Evolutionary conservation across 2,888 invertebrate species (phyloP).

Genomic region (Synanthedon andrenaeformis): DNA sequence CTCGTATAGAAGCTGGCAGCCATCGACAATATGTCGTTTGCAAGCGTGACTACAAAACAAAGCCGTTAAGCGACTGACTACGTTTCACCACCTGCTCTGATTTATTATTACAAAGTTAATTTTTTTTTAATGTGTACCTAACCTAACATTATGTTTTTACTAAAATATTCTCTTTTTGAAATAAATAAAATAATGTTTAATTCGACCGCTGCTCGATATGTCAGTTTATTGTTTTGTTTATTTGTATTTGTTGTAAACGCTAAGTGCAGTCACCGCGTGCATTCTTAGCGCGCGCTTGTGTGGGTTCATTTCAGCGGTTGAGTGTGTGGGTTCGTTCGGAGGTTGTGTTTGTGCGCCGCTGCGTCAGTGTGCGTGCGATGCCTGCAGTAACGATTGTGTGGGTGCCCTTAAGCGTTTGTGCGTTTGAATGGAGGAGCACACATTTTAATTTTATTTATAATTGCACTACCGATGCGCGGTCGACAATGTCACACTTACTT

Average conservation of each 20-base stretch:
- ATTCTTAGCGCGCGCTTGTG: constrained; percentile 51
- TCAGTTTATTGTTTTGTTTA: constrained; percentile 63
- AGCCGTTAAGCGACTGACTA: constrained; percentile 50
- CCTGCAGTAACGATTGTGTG: constrained; percentile 27
- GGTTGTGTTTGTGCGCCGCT: constrained; percentile 27
- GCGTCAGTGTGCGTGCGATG: constrained; percentile 41
- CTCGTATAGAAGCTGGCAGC: constrained; percentile 56
- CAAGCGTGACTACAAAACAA: constrained; percentile 66
- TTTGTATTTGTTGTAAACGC: constrained; percentile 68
- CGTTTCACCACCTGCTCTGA: constrained; percentile 53
- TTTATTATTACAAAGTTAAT: constrained; percentile 18
- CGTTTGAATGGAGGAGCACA: constrained; percentile 69
- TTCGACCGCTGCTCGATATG: constrained; percentile 23
- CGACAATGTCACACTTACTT: constrained; percentile 55
- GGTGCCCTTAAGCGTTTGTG: constrained; percentile 62
- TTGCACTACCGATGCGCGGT: constrained; percentile 62
- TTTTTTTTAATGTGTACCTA: constrained; percentile 1
- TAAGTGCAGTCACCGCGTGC: constrained; percentile 70
- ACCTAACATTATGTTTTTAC: neutral
- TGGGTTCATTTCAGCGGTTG: constrained; percentile 22
- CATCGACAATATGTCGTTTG: constrained; percentile 64
- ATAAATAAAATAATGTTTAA: too few species aligned
- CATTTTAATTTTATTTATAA: constrained; percentile 66
- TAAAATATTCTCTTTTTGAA: too few species aligned
- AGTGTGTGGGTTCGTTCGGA: constrained; percentile 10